A percentile compares a stretch with the other conserved stretches of the same genome.
Evolutionary conservation across 1,140 invertebrate genomes (phyloP).

Genomic region (Arion vulgaris): DNA sequence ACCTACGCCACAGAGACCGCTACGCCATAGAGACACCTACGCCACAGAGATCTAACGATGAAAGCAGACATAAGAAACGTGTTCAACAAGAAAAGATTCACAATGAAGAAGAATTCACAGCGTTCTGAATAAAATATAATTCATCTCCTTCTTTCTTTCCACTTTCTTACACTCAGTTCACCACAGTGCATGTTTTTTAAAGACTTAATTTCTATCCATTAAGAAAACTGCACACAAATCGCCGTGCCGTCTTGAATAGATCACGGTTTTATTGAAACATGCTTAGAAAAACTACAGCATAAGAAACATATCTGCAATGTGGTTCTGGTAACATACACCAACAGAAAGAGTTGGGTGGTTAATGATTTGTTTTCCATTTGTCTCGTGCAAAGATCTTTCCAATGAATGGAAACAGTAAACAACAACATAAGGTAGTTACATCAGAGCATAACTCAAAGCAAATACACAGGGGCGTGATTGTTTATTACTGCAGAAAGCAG

Average conservation of each 20-base stretch:
- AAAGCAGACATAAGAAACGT: not conserved
- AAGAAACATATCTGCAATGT: not conserved
- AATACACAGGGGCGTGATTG: not conserved
- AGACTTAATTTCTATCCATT: not conserved
- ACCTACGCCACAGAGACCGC: too few relatives aligned
- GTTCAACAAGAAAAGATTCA: not conserved
- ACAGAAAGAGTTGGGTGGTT: not conserved
- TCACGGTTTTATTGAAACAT: not conserved
- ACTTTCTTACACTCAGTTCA: not conserved
- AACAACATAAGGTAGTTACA: not conserved
- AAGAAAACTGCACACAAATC: not conserved
- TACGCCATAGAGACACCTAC: too few relatives aligned
- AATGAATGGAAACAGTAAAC: not conserved
- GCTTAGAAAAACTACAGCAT: not conserved
- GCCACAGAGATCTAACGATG: too few relatives aligned
- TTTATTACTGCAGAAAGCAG: not conserved
- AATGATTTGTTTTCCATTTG: not conserved
- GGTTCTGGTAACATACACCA: not conserved
- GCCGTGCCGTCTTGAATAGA: not conserved
- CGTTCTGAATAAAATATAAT: not conserved
- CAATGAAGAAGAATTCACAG: not conserved
- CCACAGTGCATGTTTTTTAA: not conserved
- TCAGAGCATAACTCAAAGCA: not conserved
- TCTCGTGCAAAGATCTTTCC: not conserved
- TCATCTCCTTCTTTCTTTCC: not conserved